Conservation (phyloP, 2,113 vertebrate genomes). For the Pelodiscus sinensis region DNA sequence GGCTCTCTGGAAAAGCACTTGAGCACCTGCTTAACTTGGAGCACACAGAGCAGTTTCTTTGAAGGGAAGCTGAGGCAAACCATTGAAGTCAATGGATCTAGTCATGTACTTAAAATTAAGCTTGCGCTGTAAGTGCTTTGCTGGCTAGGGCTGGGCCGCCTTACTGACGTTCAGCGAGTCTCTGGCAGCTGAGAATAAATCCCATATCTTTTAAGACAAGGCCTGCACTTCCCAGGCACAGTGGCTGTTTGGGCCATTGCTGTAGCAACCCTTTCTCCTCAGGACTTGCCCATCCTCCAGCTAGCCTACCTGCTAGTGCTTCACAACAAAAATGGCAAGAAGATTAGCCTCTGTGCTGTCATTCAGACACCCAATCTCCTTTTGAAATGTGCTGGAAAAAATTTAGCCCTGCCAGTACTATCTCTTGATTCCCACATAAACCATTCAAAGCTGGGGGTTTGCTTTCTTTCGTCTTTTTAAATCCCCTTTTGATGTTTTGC, state of each 20-base stretch:
- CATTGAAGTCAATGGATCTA: neutral
- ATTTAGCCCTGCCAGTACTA: slow-evolving; percentile 19
- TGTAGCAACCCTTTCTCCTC: neutral
- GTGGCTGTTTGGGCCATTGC: neutral
- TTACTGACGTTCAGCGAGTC: neutral
- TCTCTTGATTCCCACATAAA: slow-evolving; percentile 10
- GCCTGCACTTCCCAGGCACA: neutral
- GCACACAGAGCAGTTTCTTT: neutral
- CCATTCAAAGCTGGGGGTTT: neutral
- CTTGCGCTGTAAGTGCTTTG: neutral
- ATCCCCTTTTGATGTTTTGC: slow-evolving; percentile 32
- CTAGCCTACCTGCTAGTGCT: neutral
- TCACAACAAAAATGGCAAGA: neutral
- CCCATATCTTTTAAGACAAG: neutral
- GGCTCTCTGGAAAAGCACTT: neutral
- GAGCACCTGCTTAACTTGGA: neutral
- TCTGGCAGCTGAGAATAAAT: neutral
- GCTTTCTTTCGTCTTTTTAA: slow-evolving; percentile 29
- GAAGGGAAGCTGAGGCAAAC: neutral
- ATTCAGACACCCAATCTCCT: slow-evolving; percentile 9
- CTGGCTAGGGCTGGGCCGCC: neutral
- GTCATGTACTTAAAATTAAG: neutral
- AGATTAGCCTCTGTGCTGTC: neutral
- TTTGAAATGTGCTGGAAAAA: neutral
- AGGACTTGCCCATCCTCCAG: neutral